Base-by-base conservation (phyloP, 35 echinoderm and acorn worm species). In the Acanthaster planci region DNA sequence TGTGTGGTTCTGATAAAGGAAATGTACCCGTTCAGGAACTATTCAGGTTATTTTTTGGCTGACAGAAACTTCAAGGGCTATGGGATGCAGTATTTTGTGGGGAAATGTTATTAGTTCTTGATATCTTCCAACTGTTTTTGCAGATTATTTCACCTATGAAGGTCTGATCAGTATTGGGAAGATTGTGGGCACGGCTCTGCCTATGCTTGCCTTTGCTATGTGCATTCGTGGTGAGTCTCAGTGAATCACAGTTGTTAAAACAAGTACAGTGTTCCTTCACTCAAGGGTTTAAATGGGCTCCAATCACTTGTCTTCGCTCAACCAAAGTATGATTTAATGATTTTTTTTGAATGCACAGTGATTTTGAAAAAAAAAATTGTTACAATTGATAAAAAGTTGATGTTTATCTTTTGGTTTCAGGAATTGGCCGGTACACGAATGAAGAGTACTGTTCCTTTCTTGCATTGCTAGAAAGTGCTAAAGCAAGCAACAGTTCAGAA, bases 121-220 rank as follows among this genome's bases (percentile, higher is more conserved):
- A 12, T 47, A 4, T 47, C 4, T 6, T 47, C 12, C 12, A 6
- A 12, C 42, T 47, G 42, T 36, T 77, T 55, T 90, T 57, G 17
- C 81, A 90, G 88, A 82, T 59, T 90, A 90, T 67, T 90, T 90
- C 53, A 90, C 40, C 32, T 34, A 77, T 29, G 82, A 55, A 8
- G 88, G 88, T 21, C 4, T 57, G 14, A n/a, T 78, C 15, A 34
- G 80, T 79, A 37, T 76, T 17, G 50, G 80, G 19, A 90, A 90
- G 51, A 31, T 90, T 51, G 75, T 51, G 29, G 64, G 80, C 1
- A 60, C 72, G 19, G 52, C 59, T 17, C 52, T 90, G 14, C 15
- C 84, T 19, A 54, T 51, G 39, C 30, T 90, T 56, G 84, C 58
- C 84, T 82, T 82, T 30, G 88, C 88, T 27, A 52, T 56, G 27